Percentiles rank a stretch among this genome's conserved stretches.
Conservation (phyloP, 2,797 vertebrate genomes). For the Galaxias olidus region DNA sequence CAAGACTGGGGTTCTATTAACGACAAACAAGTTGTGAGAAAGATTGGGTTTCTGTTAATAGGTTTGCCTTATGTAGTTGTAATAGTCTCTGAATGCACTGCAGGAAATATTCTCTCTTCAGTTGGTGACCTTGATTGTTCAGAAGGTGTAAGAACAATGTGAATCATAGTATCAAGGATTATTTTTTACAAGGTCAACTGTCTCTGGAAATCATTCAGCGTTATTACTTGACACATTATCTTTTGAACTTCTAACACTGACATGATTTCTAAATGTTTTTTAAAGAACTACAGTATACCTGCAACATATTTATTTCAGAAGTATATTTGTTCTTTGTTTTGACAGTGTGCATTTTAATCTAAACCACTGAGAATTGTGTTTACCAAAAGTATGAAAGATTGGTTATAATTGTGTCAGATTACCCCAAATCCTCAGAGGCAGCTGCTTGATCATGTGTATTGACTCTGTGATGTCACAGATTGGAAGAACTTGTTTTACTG, state of each 20-base stretch:
- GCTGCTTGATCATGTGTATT: slow-evolving; percentile 40
- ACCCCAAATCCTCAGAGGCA: slow-evolving; percentile 35
- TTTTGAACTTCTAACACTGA: slow-evolving; percentile 38
- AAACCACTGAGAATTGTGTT: slow-evolving; percentile 27
- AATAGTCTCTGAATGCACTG: slow-evolving; percentile 24
- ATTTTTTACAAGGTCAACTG: slow-evolving; percentile 30
- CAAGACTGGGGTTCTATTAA: slow-evolving; percentile 64
- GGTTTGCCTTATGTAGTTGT: slow-evolving; percentile 20
- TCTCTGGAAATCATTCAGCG: slow-evolving; percentile 27
- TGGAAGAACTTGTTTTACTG: slow-evolving; percentile 49
- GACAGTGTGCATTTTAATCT: slow-evolving; percentile 12
- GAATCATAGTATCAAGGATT: slow-evolving; percentile 35
- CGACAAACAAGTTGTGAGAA: slow-evolving; percentile 24
- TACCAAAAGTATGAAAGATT: slow-evolving; percentile 12
- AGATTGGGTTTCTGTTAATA: slow-evolving; percentile 28
- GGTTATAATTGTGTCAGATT: slow-evolving; percentile 22
- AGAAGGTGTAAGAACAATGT: slow-evolving; percentile 37
- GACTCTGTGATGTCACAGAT: slow-evolving; percentile 35
- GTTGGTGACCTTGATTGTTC: slow-evolving; percentile 53
- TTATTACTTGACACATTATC: slow-evolving; percentile 16
- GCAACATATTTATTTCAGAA: slow-evolving; percentile 12
- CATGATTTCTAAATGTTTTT: slow-evolving; percentile 10
- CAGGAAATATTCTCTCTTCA: slow-evolving; percentile 36
- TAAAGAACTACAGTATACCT: neutral
- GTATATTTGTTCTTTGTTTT: slow-evolving; percentile 1